A percentile compares a stretch with the other conserved stretches of the same genome.
Evolutionary conservation across 1,140 invertebrate genomes (phyloP).

Genomic region (Macrocentrus cingulum): DNA sequence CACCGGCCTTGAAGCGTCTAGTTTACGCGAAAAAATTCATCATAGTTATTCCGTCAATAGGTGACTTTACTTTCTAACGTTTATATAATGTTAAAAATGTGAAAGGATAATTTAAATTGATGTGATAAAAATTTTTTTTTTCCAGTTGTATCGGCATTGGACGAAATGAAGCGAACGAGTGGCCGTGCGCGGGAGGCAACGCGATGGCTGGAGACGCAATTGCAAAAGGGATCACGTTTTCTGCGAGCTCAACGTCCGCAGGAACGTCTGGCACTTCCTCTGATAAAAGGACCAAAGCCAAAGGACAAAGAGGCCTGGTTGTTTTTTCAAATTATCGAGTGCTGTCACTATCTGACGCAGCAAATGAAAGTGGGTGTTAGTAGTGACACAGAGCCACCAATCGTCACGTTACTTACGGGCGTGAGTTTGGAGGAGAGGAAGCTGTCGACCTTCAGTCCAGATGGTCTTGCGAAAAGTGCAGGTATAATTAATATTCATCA

Average conservation of each 20-base stretch:
- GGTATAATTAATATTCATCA: too few species aligned
- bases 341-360: constrained; percentile 69
- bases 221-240: constrained; percentile 81
- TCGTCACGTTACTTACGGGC: constrained; percentile 66
- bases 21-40: constrained; percentile 76
- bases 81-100: too few species aligned
- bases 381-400: constrained; percentile 53
- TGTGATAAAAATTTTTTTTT: too few species aligned
- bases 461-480: constrained; percentile 63
- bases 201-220: constrained; percentile 85
- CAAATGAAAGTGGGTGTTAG: constrained; percentile 60
- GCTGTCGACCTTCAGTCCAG: constrained; percentile 50
- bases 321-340: constrained; percentile 71
- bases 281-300: constrained; percentile 71
- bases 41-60: constrained; percentile 76
- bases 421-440: constrained; percentile 49
- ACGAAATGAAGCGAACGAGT: constrained; percentile 79
- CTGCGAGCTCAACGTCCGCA: constrained; percentile 78
- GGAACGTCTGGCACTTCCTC: constrained; percentile 72
- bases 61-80: too few species aligned
- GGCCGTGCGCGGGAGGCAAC: constrained; percentile 83
- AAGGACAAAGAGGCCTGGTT: constrained; percentile 71
- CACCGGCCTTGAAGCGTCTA: constrained; percentile 76
- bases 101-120: too few species aligned
- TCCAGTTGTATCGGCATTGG: constrained; percentile 81